phyloP scores from a whole-genome alignment of 2,797 vertebrate genomes.

The Myotis vivesi region DNA sequence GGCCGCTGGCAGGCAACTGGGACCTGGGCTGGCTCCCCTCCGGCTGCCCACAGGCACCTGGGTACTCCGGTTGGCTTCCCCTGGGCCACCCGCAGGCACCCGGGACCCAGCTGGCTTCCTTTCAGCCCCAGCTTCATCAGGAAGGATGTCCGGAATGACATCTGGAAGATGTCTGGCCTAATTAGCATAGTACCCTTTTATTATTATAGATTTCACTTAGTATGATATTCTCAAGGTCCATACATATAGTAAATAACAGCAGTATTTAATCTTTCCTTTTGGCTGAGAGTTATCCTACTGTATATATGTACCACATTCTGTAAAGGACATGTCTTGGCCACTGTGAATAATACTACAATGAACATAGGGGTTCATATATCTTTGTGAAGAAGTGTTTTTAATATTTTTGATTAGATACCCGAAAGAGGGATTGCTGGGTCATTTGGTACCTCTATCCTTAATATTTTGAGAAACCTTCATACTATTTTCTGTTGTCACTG shows the following conservation, averaged over 20 bases:
- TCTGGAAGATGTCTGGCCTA: no score
- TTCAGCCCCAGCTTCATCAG: no score
- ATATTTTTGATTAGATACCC: background rate
- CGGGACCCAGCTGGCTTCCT: no score
- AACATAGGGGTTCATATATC: background rate
- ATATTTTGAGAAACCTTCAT: background rate
- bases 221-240: background rate
- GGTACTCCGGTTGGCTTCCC: no score
- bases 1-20: accelerated
- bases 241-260: background rate
- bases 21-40: no score
- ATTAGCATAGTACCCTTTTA: no score
- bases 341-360: background rate
- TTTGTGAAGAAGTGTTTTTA: background rate
- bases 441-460: background rate
- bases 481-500: background rate
- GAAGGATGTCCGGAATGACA: no score
- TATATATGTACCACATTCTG: background rate
- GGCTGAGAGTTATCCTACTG: background rate
- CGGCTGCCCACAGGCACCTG: no score
- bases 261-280: background rate
- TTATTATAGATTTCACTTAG: background rate
- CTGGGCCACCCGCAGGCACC: no score
- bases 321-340: background rate
- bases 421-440: background rate